Evolutionary conservation across 2,888 invertebrate species (phyloP).

Genomic region (Nasonovia ribisnigri): DNA sequence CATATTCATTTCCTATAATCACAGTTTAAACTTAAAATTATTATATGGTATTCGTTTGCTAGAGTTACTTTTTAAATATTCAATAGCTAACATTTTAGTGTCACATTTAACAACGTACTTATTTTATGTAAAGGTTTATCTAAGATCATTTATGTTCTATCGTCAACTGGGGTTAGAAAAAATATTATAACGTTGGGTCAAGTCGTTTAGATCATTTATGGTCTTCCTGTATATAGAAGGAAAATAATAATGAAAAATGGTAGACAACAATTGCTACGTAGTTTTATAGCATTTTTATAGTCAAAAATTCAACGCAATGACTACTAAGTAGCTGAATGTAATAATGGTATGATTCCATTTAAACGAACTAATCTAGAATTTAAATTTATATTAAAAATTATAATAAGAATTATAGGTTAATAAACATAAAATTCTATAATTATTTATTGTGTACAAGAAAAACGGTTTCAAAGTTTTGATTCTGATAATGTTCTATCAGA

Average conservation of each 20-base stretch:
- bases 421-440: background rate
- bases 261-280: constrained; percentile 40
- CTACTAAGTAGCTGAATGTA: background rate
- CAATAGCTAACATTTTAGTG: background rate
- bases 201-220: constrained; percentile 35
- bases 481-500: background rate
- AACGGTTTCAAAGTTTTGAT: background rate
- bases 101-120: background rate
- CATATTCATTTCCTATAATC: background rate
- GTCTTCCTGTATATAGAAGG: background rate
- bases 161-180: constrained; percentile 34
- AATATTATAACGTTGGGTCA: background rate
- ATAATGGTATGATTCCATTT: background rate
- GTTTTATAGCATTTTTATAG: constrained; percentile 27
- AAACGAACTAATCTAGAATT: background rate
- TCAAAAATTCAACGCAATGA: constrained; percentile 4
- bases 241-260: constrained; percentile 18
- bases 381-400: background rate
- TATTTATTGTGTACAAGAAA: background rate
- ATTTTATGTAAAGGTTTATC: background rate
- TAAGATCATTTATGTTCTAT: background rate
- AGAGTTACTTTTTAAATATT: background rate
- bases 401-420: background rate
- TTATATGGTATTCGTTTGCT: background rate
- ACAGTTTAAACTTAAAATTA: background rate